Conservation (phyloP, 2,888 invertebrate species). For the Heliothis peltigera region DNA sequence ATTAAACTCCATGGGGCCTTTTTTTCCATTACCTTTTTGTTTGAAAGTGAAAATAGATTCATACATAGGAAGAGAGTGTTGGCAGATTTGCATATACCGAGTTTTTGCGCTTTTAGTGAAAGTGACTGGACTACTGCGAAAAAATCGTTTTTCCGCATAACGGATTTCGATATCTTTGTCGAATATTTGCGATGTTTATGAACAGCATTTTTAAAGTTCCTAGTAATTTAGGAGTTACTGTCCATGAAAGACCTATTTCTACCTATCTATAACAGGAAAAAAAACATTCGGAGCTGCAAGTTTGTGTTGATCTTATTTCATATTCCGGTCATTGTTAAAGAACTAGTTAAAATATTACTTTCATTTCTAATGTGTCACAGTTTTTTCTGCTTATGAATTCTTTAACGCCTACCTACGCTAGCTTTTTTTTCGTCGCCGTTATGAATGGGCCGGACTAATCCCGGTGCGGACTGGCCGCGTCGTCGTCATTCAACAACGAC, state of each 20-base stretch:
- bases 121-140: conserved; percentile 57
- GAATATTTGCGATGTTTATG: conserved; percentile 27
- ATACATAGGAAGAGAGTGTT: conserved; percentile 51
- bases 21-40: conserved; percentile 70
- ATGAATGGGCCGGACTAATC: conserved; percentile 60
- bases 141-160: conserved; percentile 45
- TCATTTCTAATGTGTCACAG: conserved; percentile 53
- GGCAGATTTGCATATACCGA: conserved; percentile 47
- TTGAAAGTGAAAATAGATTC: conserved; percentile 77
- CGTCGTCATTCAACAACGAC: conserved; percentile 48
- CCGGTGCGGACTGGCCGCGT: conserved; percentile 33
- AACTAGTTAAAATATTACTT: conserved; percentile 48
- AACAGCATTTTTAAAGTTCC: conserved; percentile 15
- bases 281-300: too few relatives aligned
- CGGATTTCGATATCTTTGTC: conserved; percentile 18
- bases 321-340: conserved; percentile 48
- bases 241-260: conserved; percentile 1
- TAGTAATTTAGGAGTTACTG: conserved; percentile 1
- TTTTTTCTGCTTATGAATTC: conserved; percentile 44
- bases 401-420: conserved; percentile 53
- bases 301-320: conserved; percentile 11
- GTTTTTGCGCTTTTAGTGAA: conserved; percentile 62
- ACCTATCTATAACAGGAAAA: too few relatives aligned
- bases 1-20: conserved; percentile 67
- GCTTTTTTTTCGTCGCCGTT: conserved; percentile 45